phyloP scores from a whole-genome alignment of 2,888 invertebrate genomes.

The Tridacna crocea region DNA sequence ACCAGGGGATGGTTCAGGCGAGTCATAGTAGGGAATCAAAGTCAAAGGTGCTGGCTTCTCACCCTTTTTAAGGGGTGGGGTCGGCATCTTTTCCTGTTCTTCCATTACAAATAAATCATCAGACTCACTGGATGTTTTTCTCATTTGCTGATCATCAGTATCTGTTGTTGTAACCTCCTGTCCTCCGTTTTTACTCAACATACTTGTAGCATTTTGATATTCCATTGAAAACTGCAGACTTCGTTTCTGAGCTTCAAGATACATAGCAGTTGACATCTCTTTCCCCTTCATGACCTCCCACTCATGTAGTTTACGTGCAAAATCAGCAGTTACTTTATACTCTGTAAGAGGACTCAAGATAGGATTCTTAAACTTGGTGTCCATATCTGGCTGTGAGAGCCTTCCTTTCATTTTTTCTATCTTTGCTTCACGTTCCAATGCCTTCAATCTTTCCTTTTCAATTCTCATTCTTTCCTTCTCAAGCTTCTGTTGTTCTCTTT shows the following conservation, averaged over 20 bases:
- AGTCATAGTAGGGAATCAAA: constrained; percentile 73
- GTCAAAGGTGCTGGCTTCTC: constrained; percentile 73
- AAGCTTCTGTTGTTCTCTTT: constrained; percentile 74
- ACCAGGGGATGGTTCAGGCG: constrained; percentile 72
- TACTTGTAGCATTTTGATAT: constrained; percentile 56
- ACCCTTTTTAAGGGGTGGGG: constrained; percentile 49
- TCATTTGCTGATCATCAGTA: constrained; percentile 46
- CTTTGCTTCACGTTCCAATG: constrained; percentile 88
- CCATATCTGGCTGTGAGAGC: constrained; percentile 85
- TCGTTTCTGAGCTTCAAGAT: constrained; percentile 69
- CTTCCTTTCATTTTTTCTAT: constrained; percentile 87
- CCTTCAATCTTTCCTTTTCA: constrained; percentile 88
- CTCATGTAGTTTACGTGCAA: constrained; percentile 94
- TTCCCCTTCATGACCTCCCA: constrained; percentile 87
- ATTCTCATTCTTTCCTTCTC: constrained; percentile 88
- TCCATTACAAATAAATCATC: constrained; percentile 63
- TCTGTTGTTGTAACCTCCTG: constrained; percentile 38
- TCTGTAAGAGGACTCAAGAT: constrained; percentile 85
- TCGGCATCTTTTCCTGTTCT: constrained; percentile 39
- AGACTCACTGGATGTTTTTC: constrained; percentile 60
- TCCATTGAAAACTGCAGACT: constrained; percentile 62
- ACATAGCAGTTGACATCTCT: constrained; percentile 69
- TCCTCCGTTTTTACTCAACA: constrained; percentile 51
- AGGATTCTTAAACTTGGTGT: constrained; percentile 92
- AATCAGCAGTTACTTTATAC: constrained; percentile 91